phyloP scores from a whole-genome alignment of 2,797 vertebrate genomes.

The Mycteria americana region DNA sequence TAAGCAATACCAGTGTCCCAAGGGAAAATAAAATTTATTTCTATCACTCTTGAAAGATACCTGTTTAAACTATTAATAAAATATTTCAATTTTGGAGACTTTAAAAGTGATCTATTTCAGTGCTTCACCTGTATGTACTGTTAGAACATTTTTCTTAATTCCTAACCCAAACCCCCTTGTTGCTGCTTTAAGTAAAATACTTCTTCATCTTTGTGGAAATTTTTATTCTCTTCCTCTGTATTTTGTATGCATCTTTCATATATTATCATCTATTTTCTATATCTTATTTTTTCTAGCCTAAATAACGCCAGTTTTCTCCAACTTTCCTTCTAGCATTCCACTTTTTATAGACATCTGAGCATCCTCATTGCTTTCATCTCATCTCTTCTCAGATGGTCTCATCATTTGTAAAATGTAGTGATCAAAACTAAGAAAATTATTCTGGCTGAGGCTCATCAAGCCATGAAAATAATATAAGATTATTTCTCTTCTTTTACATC shows the following conservation, averaged over 20 bases:
- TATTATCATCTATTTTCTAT: not conserved
- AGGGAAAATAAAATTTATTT: not conserved
- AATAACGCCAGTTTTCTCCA: not conserved
- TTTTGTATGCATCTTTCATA: not conserved
- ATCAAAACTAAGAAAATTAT: not conserved
- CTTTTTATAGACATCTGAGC: not conserved
- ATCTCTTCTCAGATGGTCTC: not conserved
- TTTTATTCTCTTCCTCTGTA: not conserved
- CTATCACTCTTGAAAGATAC: not conserved
- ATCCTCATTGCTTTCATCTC: not conserved
- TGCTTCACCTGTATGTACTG: not conserved
- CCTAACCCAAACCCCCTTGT: not conserved
- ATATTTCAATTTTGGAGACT: not conserved
- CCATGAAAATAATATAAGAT: not conserved
- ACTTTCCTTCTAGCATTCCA: not conserved
- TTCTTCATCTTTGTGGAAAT: not conserved
- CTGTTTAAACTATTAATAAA: not conserved
- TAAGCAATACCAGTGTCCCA: not conserved
- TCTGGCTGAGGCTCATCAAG: not conserved
- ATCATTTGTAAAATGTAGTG: not conserved
- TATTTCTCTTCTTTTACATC: not conserved
- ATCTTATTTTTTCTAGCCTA: not conserved
- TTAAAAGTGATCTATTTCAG: not conserved
- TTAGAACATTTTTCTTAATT: not conserved
- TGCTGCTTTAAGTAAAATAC: not conserved